A percentile compares a stretch with the other conserved stretches of the same genome.
Conservation (phyloP, 53 echinoderm and acorn worm genomes). For the Arbacia lixula region DNA sequence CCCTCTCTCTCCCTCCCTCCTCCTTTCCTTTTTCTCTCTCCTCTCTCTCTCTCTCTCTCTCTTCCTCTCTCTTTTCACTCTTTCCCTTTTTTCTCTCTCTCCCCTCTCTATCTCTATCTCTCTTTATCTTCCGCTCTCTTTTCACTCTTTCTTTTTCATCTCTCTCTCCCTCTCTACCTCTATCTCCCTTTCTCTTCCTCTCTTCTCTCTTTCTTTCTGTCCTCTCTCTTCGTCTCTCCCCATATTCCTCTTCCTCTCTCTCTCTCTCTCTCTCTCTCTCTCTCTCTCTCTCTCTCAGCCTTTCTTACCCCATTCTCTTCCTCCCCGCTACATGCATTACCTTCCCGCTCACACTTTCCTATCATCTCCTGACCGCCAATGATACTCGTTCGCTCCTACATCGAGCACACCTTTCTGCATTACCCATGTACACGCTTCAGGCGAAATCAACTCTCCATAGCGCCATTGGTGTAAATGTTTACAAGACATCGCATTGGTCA, state of each 20-base stretch:
- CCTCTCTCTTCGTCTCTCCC: not conserved
- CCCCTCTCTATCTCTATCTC: not conserved
- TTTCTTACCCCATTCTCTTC: too few relatives aligned
- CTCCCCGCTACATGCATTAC: too few relatives aligned
- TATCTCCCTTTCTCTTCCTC: not conserved
- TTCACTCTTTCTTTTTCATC: not conserved
- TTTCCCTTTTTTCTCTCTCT: not conserved
- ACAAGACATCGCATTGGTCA: too few relatives aligned
- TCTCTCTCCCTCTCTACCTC: not conserved
- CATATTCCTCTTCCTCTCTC: not conserved
- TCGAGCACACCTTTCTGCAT: too few relatives aligned
- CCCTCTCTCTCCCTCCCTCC: not conserved
- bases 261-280: not conserved
- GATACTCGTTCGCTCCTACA: too few relatives aligned
- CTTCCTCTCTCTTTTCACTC: not conserved
- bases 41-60: not conserved
- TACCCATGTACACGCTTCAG: too few relatives aligned
- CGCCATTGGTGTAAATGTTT: too few relatives aligned
- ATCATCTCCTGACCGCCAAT: too few relatives aligned
- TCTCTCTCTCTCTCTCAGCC: not conserved
- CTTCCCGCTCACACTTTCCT: too few relatives aligned
- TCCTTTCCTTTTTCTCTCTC: not conserved
- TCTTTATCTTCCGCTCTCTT: not conserved
- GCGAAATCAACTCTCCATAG: too few relatives aligned
- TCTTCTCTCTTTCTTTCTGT: not conserved